phyloP scores from a whole-genome alignment of 2,113 vertebrate genomes.

The Tenebrosternarchus preto region DNA sequence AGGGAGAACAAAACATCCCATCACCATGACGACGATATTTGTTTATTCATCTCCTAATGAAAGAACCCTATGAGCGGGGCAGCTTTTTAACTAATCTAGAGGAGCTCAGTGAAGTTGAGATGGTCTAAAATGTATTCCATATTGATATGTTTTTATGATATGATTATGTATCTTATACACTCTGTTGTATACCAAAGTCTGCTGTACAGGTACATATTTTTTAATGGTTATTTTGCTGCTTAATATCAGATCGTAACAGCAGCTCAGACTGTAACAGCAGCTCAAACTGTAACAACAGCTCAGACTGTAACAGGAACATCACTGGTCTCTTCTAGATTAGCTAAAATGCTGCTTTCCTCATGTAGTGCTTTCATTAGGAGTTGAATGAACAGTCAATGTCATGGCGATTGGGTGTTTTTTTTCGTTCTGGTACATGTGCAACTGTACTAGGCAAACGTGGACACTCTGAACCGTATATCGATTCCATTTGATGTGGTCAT shows the following conservation, averaged over 20 bases:
- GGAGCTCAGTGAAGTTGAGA: background rate
- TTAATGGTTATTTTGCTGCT: background rate
- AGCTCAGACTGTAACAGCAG: no score
- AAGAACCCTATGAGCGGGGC: background rate
- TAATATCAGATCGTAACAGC: background rate
- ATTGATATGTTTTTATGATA: background rate
- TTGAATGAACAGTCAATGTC: background rate
- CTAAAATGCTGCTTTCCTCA: background rate
- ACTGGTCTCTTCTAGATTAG: background rate
- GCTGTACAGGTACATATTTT: no score
- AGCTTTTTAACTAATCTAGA: background rate
- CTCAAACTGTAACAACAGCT: no score
- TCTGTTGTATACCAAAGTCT: no score
- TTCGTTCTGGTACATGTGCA: background rate
- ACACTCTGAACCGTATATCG: background rate
- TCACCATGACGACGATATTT: background rate
- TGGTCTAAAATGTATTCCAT: background rate
- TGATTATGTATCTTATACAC: background rate
- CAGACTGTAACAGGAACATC: background rate
- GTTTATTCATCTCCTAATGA: slow-evolving; percentile 3
- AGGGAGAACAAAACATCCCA: background rate
- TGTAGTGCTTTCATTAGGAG: background rate
- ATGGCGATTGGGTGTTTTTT: background rate
- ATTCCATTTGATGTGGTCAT: slow-evolving; percentile 20
- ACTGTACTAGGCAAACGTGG: slow-evolving; percentile 9